Base-by-base conservation (phyloP, 2,113 vertebrate genomes). In the Archilochus colubris region DNA sequence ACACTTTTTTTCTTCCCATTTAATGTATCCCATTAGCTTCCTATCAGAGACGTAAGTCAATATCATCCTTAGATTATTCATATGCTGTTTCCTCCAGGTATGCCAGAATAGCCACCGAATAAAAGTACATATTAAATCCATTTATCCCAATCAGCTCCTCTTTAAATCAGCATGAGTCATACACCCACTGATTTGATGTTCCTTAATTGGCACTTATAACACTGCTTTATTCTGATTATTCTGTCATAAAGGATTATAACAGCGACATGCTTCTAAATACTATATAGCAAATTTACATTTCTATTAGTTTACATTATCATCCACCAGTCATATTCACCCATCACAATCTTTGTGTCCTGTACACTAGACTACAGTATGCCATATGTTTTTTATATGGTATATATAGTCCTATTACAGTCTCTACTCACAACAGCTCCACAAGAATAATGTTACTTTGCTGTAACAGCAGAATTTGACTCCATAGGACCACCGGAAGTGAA, bases 91-190 rank as follows among this genome's bases (percentile, higher is more conserved):
- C 95, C 95, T 82, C 91, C 81, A 97, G 96, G 91, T 97, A 96
- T 92, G 97, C 97, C 94, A 97, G 97, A 97, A 97, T 72, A 97
- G 93, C 95, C 96, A 96, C 93, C 95, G 95, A 97, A 91, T 97
- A 96, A 92, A 98, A 96, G 94, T 94, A 97, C 70, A 91, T 95
- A 97, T 97, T 97, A 98, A 98, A 97, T 94, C 95, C 95, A 97
- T 97, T 97, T 96, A 98, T 97, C 97, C 97, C 94, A 97, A 98
- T 97, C 97, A 97, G 92, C 50, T 94, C 93, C 93, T 68, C 46
- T 97, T 97, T 96, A 96, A 97, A 97, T 97, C 95, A 97, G 97
- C 57, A 43, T 75, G 91, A 91, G 89, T 86, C 94, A 92, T 91
- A 93, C 79, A 88, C 79, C 91, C 96, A 97, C 74, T 97, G 96